These are phyloP conservation scores for Centropus bengalensis DNA, from an alignment of 2,113 vertebrate species.

Conservation along the genomic window DNA sequence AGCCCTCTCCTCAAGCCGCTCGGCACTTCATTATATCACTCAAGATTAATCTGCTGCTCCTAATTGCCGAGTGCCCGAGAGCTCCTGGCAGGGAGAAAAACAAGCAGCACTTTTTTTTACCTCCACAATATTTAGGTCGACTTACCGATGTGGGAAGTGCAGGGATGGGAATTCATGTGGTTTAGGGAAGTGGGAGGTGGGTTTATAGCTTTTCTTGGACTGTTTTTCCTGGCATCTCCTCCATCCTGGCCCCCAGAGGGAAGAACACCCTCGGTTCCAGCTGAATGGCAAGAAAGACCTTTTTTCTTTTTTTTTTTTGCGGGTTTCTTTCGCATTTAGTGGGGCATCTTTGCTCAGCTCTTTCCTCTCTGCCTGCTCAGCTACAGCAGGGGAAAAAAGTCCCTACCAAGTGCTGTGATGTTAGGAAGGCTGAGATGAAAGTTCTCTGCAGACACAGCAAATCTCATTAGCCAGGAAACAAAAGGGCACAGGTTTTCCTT, in stretches of 20 bases:
- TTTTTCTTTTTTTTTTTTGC: neutral
- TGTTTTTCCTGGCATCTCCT: neutral
- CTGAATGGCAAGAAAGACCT: neutral
- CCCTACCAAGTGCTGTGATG: neutral
- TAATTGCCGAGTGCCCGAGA: neutral
- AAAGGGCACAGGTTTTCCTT: neutral
- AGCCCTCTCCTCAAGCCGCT: neutral
- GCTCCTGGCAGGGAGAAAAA: slow-evolving; percentile 3
- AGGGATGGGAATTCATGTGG: neutral
- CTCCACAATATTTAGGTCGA: neutral
- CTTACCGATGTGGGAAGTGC: neutral
- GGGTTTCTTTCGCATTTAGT: neutral
- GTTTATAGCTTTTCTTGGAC: neutral
- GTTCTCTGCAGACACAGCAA: slow-evolving; percentile 30
- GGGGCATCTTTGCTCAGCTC: neutral
- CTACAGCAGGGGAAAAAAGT: neutral
- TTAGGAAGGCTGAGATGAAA: slow-evolving; percentile 7
- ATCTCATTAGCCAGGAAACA: neutral
- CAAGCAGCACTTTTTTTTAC: neutral
- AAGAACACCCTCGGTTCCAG: neutral
- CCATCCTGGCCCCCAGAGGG: neutral
- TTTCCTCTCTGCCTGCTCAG: neutral
- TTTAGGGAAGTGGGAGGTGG: accelerated
- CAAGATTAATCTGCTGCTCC: slow-evolving; percentile 17
- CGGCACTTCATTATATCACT: slow-evolving; percentile 33